Conservation (phyloP, 53 echinoderm and acorn worm genomes). For the Temnopleurus reevesii region DNA sequence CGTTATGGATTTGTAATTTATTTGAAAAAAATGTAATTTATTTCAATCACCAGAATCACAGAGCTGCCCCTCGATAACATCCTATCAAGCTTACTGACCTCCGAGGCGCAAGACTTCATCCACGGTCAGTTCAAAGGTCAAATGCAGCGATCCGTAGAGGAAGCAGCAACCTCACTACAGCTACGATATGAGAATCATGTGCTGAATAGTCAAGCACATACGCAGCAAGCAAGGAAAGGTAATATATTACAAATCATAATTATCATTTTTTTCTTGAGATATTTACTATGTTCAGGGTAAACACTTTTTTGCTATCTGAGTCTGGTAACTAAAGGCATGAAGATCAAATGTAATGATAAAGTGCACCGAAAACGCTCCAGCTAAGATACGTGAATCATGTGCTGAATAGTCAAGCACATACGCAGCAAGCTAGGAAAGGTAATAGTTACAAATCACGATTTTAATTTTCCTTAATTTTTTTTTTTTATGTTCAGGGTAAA, state of each 20-base stretch:
- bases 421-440: slow-evolving; percentile 81
- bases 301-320: too few relatives aligned
- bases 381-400: slow-evolving; percentile 79
- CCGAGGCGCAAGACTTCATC: slow-evolving; percentile 50
- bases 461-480: too few relatives aligned
- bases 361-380: slow-evolving; percentile 86
- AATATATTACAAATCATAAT: too few relatives aligned
- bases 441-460: too few relatives aligned
- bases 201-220: slow-evolving; percentile 41
- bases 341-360: slow-evolving; percentile 60
- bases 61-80: slow-evolving; percentile 54
- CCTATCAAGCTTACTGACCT: slow-evolving; percentile 31
- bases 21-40: too few relatives aligned
- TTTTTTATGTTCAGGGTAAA: too few relatives aligned
- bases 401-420: slow-evolving; percentile 41
- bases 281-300: too few relatives aligned
- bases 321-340: too few relatives aligned
- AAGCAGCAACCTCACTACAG: slow-evolving; percentile 88
- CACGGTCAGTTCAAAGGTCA: slow-evolving; percentile 51
- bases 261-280: too few relatives aligned
- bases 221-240: slow-evolving; percentile 81
- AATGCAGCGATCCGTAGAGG: slow-evolving; percentile 67
- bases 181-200: slow-evolving; percentile 80
- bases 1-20: too few relatives aligned
- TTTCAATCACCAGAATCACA: slow-evolving; percentile 57